Percentiles rank a stretch among this genome's conserved stretches.
Conservation (phyloP, 2,888 invertebrate species). For the Cephus pygmeus region DNA sequence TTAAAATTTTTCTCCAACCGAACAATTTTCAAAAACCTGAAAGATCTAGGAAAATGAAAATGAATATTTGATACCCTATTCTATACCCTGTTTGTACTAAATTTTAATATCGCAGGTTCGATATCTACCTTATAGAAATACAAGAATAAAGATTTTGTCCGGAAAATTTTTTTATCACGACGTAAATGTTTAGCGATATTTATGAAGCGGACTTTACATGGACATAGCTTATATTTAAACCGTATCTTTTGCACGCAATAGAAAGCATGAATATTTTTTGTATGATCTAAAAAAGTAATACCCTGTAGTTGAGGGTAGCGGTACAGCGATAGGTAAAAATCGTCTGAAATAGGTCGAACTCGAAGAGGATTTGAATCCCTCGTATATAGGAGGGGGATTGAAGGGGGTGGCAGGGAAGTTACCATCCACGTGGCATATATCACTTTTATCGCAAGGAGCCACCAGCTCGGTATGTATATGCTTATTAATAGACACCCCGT, state of each 20-base stretch:
- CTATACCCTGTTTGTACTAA: not conserved
- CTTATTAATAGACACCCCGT: conserved; percentile 45
- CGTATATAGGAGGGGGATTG: not conserved
- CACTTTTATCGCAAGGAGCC: conserved; percentile 48
- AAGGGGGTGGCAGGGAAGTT: not conserved
- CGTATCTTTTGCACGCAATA: not conserved
- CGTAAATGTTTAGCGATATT: not conserved
- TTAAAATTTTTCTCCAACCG: not conserved
- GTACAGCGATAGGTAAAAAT: not conserved
- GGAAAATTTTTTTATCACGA: too few relatives aligned
- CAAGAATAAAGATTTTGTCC: too few relatives aligned
- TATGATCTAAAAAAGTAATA: not conserved
- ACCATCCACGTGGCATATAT: conserved; percentile 30
- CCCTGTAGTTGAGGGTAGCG: not conserved
- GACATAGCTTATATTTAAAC: not conserved
- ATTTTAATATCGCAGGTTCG: not conserved
- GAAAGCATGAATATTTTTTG: not conserved
- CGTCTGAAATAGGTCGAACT: not conserved
- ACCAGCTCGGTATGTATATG: conserved; percentile 30
- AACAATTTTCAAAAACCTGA: too few relatives aligned
- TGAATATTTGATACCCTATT: too few relatives aligned
- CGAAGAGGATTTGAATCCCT: not conserved
- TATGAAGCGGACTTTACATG: not conserved
- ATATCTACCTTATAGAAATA: too few relatives aligned
- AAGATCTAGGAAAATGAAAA: too few relatives aligned